Evolutionary conservation across 2,888 invertebrate species (phyloP).

Genomic region (Calameuta pallipes): DNA sequence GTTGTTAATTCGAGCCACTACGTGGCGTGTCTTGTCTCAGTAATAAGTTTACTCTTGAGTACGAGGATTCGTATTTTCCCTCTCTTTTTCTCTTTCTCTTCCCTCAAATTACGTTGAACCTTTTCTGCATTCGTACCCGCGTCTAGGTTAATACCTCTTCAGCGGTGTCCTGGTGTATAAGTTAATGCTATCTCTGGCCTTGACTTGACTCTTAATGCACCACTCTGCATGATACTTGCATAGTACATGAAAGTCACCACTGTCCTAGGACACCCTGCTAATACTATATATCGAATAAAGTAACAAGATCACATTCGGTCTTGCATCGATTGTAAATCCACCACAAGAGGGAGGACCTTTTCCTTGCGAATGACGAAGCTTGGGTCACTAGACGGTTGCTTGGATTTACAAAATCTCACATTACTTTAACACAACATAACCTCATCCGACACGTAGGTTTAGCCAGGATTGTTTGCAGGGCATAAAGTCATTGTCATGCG

Average conservation of each 20-base stretch:
- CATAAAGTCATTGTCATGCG: constrained; percentile 18
- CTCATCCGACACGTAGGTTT: not conserved
- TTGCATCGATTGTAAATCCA: not conserved
- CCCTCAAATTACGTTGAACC: not conserved
- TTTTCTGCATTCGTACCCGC: not conserved
- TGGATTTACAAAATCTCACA: not conserved
- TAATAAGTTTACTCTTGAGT: constrained; percentile 6
- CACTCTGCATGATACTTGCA: not conserved
- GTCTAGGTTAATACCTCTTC: not conserved
- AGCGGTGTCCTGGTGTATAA: not conserved
- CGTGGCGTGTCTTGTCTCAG: constrained; percentile 7
- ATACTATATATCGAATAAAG: not conserved
- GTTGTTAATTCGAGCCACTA: constrained; percentile 13
- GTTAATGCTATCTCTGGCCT: not conserved
- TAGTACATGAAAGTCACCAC: not conserved
- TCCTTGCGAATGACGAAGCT: not conserved
- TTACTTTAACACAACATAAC: not conserved
- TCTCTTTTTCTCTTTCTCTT: not conserved
- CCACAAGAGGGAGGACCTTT: not conserved
- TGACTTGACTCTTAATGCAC: not conserved
- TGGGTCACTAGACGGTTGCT: not conserved
- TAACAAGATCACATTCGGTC: not conserved
- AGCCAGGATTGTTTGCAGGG: constrained; percentile 5
- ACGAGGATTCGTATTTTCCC: not conserved
- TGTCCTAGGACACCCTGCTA: not conserved